Conservation (phyloP, 2,888 invertebrate species). For the Eugnorisma glareosa region DNA sequence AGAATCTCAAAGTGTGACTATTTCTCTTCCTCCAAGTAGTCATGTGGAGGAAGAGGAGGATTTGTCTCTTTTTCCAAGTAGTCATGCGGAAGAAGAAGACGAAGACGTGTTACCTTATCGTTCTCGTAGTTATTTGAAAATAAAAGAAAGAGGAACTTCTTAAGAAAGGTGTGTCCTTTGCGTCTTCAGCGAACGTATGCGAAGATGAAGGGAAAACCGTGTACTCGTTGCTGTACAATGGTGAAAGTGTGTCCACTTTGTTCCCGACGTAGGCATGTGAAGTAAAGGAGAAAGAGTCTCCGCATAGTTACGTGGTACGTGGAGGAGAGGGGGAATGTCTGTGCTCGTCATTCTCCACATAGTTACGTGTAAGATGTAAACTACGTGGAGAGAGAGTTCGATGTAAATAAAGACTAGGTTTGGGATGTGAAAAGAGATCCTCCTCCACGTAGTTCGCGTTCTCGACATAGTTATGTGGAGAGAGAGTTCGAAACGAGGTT, state of each 20-base stretch:
- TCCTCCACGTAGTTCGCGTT: too few species aligned
- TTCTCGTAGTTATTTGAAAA: too few species aligned
- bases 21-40: background rate
- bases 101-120: too few species aligned
- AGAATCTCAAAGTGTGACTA: background rate
- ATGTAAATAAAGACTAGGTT: background rate
- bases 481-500: too few species aligned
- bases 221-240: too few species aligned
- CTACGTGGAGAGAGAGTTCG: background rate
- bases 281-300: background rate
- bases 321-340: background rate
- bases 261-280: too few species aligned
- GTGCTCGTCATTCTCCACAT: background rate
- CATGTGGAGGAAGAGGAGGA: background rate
- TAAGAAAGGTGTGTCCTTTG: background rate
- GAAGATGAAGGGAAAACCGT: background rate
- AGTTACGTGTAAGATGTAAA: background rate
- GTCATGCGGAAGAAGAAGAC: too few species aligned
- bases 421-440: too few species aligned
- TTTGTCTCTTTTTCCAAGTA: too few species aligned
- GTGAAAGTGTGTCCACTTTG: too few species aligned
- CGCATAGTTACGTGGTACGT: background rate
- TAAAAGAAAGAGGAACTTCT: background rate
- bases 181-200: background rate
- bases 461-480: too few species aligned